A percentile compares a stretch with the other conserved stretches of the same genome.
phyloP scores from a whole-genome alignment of 2,888 invertebrate species.

The Harpagoxenus sublaevis region DNA sequence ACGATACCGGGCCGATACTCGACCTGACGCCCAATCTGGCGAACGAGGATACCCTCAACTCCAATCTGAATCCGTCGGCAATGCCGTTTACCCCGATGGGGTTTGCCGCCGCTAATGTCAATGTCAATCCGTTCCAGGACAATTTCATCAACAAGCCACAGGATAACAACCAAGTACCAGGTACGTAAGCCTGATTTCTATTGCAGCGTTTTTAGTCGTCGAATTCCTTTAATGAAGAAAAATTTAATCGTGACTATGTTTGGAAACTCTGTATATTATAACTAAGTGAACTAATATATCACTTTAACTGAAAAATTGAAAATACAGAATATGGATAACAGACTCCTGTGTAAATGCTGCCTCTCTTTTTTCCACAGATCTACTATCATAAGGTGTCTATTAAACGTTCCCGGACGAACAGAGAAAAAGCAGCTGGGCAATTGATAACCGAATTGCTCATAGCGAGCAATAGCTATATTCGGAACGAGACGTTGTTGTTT shows the following conservation, averaged over 20 bases:
- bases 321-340: background rate
- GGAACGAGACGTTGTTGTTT: constrained; percentile 79
- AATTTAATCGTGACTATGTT: background rate
- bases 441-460: constrained; percentile 75
- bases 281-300: background rate
- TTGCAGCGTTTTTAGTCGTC: background rate
- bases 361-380: constrained; percentile 80
- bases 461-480: constrained; percentile 75
- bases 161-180: constrained; percentile 85
- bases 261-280: background rate
- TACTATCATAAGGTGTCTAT: constrained; percentile 83
- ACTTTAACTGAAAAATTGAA: constrained; percentile 4
- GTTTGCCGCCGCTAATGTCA: constrained; percentile 82
- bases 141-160: constrained; percentile 83
- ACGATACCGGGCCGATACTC: constrained; percentile 84
- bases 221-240: background rate
- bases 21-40: constrained; percentile 83
- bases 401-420: constrained; percentile 76
- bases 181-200: constrained; percentile 66
- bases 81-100: constrained; percentile 83
- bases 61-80: constrained; percentile 84
- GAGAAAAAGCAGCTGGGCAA: constrained; percentile 70
- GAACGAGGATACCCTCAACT: constrained; percentile 85
- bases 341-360: background rate
- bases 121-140: constrained; percentile 85